Evolutionary conservation across 2,113 vertebrate species (phyloP).

Genomic region (Labeo rohita): DNA sequence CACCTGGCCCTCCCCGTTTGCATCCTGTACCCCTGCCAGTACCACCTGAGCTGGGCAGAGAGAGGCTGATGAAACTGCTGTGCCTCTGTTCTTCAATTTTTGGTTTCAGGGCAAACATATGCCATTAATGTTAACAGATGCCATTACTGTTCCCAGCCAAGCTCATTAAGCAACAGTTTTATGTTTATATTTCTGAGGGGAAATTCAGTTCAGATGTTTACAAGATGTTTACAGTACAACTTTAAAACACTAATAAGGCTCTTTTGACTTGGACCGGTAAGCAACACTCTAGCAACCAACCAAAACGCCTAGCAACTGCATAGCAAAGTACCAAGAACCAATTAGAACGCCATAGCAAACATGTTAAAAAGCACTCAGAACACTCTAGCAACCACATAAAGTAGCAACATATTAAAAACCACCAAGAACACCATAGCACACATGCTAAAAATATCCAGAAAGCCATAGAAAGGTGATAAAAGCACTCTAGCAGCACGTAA

Average conservation of each 20-base stretch:
- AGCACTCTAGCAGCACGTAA: neutral
- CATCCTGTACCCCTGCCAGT: conserved; percentile 9
- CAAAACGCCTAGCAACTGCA: neutral
- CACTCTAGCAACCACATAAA: neutral
- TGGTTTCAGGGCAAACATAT: conserved; percentile 39
- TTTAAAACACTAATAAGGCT: neutral
- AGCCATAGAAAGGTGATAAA: neutral
- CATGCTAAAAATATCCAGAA: neutral
- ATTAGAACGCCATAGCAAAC: neutral
- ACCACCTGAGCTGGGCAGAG: conserved; percentile 8
- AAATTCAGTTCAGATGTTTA: neutral
- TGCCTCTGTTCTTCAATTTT: neutral
- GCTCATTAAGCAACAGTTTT: neutral
- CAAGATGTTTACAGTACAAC: neutral
- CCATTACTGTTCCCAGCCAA: neutral
- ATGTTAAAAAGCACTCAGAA: neutral
- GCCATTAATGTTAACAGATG: conserved; percentile 36
- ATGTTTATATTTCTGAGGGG: neutral
- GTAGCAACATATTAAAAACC: neutral
- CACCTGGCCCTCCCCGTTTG: conserved; percentile 25
- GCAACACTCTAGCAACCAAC: neutral
- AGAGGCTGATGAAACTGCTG: conserved; percentile 18
- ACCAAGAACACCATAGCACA: neutral
- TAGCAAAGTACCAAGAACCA: neutral
- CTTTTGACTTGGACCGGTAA: neutral